These are phyloP conservation scores for Drosophila repletoides DNA, from an alignment of 1,140 invertebrate species.

Conservation along the genomic window DNA sequence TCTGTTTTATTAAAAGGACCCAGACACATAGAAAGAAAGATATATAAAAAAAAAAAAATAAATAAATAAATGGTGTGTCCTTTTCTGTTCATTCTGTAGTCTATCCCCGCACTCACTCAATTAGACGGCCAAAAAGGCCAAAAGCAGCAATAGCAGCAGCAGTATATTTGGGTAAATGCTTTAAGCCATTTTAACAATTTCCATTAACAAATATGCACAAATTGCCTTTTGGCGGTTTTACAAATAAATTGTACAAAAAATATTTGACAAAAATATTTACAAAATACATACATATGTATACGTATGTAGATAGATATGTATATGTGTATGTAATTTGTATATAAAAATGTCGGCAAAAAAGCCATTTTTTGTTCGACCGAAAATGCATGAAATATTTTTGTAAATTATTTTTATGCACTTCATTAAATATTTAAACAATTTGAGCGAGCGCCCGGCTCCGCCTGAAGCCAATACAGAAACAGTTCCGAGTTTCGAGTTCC, in stretches of 20 bases:
- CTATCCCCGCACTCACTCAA: conserved; percentile 70
- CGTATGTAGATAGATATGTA: neutral
- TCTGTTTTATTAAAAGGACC: conserved; percentile 68
- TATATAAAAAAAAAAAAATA: conserved; percentile 22
- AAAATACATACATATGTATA: conserved; percentile 5
- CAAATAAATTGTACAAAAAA: conserved; percentile 72
- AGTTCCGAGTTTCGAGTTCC: conserved; percentile 8
- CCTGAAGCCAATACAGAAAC: neutral
- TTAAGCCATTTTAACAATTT: conserved; percentile 77
- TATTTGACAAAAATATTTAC: conserved; percentile 70
- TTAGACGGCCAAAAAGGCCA: conserved; percentile 39
- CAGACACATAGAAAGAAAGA: conserved; percentile 6
- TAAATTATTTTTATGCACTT: conserved; percentile 81
- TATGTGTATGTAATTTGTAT: neutral
- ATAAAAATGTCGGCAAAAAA: conserved; percentile 18
- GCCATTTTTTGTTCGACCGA: conserved; percentile 65
- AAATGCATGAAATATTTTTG: conserved; percentile 79
- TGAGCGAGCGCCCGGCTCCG: conserved; percentile 29
- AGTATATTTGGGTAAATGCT: conserved; percentile 75
- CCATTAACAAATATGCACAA: conserved; percentile 80
- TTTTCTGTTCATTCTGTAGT: conserved; percentile 45
- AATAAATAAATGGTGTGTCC: conserved; percentile 39
- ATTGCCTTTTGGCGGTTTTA: conserved; percentile 78
- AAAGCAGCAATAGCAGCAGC: conserved; percentile 3
- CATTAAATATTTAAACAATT: conserved; percentile 80